Conservation (phyloP, 2,113 vertebrate species). For the Rhynchomys soricoides region DNA sequence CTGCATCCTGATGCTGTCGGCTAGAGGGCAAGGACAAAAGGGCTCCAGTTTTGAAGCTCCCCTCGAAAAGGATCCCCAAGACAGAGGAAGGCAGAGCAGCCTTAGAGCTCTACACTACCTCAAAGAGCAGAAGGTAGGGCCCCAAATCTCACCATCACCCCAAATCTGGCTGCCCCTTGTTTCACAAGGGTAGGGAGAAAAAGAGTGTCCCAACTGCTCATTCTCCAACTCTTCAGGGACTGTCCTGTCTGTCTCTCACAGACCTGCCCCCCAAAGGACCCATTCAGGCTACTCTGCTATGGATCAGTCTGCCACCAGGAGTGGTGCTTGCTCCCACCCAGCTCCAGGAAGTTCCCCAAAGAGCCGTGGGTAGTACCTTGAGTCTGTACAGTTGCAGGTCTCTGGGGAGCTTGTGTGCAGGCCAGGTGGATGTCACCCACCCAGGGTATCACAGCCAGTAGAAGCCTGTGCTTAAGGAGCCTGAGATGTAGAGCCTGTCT, state of each 20-base stretch:
- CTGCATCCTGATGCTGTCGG: slow-evolving; percentile 82
- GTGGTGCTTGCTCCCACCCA: background rate
- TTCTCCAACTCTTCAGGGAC: background rate
- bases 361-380: slow-evolving; percentile 80
- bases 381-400: slow-evolving; percentile 25
- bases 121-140: background rate
- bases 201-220: background rate
- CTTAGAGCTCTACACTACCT: too few species aligned
- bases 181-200: background rate
- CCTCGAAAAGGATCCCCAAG: background rate
- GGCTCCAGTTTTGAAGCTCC: background rate
- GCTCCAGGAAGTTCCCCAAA: background rate
- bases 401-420: background rate
- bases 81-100: background rate
- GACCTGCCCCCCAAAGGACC: too few species aligned
- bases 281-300: background rate
- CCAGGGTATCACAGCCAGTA: slow-evolving; percentile 90
- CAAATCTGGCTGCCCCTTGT: rapidly evolving
- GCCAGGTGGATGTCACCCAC: slow-evolving; percentile 88
- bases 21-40: slow-evolving; percentile 70
- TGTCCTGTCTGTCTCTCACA: rapidly evolving
- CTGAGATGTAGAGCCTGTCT: slow-evolving; percentile 44
- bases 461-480: slow-evolving; percentile 83
- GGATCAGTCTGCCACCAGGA: too few species aligned
- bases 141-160: background rate